These are phyloP conservation scores for Tiliqua scincoides DNA, from an alignment of 2,113 vertebrate genomes.

Conservation along the genomic window DNA sequence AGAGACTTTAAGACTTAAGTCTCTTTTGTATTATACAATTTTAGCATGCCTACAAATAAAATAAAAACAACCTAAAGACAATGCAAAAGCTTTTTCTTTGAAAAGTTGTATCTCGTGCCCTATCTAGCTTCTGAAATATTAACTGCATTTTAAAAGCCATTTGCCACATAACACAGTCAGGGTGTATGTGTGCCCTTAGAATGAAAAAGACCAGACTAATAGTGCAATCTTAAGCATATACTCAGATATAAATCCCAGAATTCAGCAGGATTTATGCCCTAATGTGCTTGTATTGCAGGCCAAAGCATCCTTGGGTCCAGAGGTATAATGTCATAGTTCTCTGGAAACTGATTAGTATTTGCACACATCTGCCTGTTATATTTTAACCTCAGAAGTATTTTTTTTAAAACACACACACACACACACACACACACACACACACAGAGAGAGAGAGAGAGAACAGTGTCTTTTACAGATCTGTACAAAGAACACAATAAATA, in stretches of 20 bases:
- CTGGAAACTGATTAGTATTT: background rate
- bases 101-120: background rate
- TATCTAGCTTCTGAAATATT: background rate
- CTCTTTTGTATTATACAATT: background rate
- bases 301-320: background rate
- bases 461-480: background rate
- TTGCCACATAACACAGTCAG: background rate
- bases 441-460: too few species aligned
- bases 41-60: background rate
- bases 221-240: too few species aligned
- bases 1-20: background rate
- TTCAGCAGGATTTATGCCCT: too few species aligned
- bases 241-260: too few species aligned
- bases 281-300: background rate
- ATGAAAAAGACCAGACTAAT: too few species aligned
- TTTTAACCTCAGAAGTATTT: background rate
- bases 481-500: background rate
- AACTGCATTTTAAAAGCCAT: background rate
- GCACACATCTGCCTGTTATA: too few species aligned
- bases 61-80: background rate
- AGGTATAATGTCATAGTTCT: background rate
- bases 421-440: background rate
- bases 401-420: background rate
- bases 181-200: too few species aligned
- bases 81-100: background rate